Evolutionary conservation across 1,140 invertebrate genomes (phyloP), one percentile per base, ranked within the genome.

Genomic region (Chymomyza costata): DNA sequence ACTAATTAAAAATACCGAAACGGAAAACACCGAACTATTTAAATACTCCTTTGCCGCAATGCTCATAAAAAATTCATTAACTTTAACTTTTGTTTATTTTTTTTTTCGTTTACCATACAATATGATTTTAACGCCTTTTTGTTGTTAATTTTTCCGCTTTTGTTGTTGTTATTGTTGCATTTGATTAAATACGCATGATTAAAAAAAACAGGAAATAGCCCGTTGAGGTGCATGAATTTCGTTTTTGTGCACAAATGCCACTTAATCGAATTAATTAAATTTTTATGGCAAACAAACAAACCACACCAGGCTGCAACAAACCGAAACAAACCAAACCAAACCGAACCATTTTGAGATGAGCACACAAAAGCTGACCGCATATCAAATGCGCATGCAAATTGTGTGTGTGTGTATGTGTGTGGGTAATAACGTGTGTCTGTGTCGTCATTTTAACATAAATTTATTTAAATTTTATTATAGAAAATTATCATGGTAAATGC

Each of bases 261-360:
- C 71, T 71, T 78, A 63, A 76, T 76, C 53, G 73, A 76, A 76
- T 78, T 76, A 78, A 76, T 76, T 70, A 70, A 63, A 78, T 47
- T 71, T 66, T 63, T 51, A 78, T 59, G 63, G 52, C 58, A 59
- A 76, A 61, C 51, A 32, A 55, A 48, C 51, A 43, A 48, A 31
- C 11, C 28, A 53, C 45, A 28, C 21, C n/a, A 56, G 39, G 17
- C 52, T 45, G 46, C 56, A 65, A 51, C 64, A 64, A n/a, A n/a
- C 13, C 17, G 51, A 18, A 32, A 55, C 51, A 43, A 48, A 31
- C 11, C 28, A 53, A 52, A 28, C 21, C n/a, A 56, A 39, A 21
- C 52, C 52, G 46, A 64, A 65, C 60, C 64, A 64, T 64, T 64
- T 64, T 51, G 46, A 64, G 60, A 44, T 65, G 61, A 64, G 61